phyloP scores from a whole-genome alignment of 2,888 invertebrate genomes.

The Micoletzkya japonica region DNA sequence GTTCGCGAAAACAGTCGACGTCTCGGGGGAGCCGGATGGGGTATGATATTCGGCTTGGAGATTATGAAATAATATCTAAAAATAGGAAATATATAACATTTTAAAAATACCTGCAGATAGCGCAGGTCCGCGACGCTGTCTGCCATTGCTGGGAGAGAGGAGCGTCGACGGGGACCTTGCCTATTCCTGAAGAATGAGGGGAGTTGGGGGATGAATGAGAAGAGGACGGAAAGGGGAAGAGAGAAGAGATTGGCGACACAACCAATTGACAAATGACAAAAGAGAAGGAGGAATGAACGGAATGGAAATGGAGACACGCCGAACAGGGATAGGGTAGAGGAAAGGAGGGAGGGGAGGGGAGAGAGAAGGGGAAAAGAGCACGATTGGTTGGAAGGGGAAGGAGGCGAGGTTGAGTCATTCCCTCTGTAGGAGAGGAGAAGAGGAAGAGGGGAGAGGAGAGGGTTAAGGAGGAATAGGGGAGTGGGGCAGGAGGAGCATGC shows the following conservation, averaged over 20 bases:
- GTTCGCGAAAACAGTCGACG: too few species aligned
- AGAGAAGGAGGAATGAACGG: not conserved
- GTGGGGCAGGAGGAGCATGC: not conserved
- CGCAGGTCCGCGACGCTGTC: slow-evolving; percentile 40
- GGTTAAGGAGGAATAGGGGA: slow-evolving; percentile 2
- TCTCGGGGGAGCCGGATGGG: too few species aligned
- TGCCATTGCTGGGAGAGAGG: slow-evolving; percentile 7
- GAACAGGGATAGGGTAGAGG: not conserved
- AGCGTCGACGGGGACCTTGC: not conserved
- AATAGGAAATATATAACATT: not conserved
- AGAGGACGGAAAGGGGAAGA: not conserved
- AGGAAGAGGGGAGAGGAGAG: not conserved
- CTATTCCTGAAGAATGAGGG: not conserved
- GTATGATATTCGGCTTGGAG: too few species aligned
- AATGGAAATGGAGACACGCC: not conserved
- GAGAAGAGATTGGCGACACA: not conserved
- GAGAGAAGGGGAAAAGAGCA: not conserved
- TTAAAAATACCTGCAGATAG: slow-evolving; percentile 41
- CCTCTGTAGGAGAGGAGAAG: not conserved
- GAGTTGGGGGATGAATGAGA: not conserved
- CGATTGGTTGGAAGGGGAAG: not conserved
- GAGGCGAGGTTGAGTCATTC: slow-evolving; percentile 11
- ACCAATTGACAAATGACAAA: not conserved
- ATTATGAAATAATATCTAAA: not conserved
- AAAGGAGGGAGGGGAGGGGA: slow-evolving; percentile 6